Evolutionary conservation across 2,113 vertebrate genomes (phyloP).

Genomic region (Podiceps cristatus): DNA sequence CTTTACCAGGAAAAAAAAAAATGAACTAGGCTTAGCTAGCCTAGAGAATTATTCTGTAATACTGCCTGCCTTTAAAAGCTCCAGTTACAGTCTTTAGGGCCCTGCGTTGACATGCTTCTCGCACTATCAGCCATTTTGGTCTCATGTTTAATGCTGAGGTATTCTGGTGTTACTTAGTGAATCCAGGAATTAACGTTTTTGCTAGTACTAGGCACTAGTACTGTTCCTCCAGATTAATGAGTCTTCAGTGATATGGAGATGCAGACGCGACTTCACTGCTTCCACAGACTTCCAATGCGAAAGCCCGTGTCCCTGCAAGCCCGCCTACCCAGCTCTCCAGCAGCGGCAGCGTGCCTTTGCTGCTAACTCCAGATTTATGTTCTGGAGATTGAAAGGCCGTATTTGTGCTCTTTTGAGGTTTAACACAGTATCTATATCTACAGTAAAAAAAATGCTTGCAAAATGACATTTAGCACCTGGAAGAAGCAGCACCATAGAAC

Average conservation of each 20-base stretch:
- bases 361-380: no score
- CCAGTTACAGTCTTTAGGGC: neutral
- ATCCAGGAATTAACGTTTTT: neutral
- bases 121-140: rapidly evolving
- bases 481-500: neutral
- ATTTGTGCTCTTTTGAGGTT: neutral
- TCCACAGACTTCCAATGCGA: neutral
- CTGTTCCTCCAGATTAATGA: neutral
- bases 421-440: neutral
- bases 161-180: neutral
- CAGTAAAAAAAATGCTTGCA: neutral
- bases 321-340: neutral
- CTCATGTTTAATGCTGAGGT: neutral
- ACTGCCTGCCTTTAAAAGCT: neutral
- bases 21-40: neutral
- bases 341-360: neutral
- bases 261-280: neutral
- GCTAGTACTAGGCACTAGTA: neutral
- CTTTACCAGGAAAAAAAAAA: neutral
- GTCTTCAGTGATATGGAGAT: neutral
- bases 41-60: neutral
- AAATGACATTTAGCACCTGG: neutral
- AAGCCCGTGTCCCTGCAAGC: neutral
- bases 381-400: neutral
- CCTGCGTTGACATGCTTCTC: neutral